These are phyloP conservation scores for Thunnus maccoyii DNA, from an alignment of 2,113 vertebrate genomes.

Conservation along the genomic window DNA sequence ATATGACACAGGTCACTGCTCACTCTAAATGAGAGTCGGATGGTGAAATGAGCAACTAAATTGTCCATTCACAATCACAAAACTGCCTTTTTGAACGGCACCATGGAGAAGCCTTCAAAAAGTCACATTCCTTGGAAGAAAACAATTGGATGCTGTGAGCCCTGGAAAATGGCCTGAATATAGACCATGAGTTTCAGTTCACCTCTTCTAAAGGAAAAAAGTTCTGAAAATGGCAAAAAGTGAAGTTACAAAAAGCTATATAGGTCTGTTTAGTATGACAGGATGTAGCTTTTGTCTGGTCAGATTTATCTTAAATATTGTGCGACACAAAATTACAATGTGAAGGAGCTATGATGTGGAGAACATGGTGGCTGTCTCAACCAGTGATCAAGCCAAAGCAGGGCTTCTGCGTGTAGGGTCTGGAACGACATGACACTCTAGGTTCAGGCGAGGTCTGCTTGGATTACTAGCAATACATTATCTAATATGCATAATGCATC, in stretches of 20 bases:
- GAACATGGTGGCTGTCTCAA: slow-evolving; percentile 21
- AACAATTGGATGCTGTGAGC: slow-evolving; percentile 64
- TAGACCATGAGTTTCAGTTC: slow-evolving; percentile 35
- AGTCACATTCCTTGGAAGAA: slow-evolving; percentile 46
- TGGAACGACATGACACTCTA: slow-evolving; percentile 21
- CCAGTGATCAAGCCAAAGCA: not conserved
- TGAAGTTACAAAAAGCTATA: slow-evolving; percentile 30
- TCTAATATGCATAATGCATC: slow-evolving; percentile 80
- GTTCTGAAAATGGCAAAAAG: slow-evolving; percentile 41
- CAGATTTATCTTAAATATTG: slow-evolving; percentile 26
- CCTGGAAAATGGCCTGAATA: slow-evolving; percentile 44
- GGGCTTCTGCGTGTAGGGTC: slow-evolving; percentile 23
- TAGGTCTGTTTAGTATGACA: slow-evolving; percentile 10
- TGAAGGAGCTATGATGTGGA: slow-evolving; percentile 23
- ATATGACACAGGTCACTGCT: slow-evolving; percentile 78
- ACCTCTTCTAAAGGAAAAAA: slow-evolving; percentile 26
- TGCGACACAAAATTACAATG: slow-evolving; percentile 7
- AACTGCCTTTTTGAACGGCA: slow-evolving; percentile 53
- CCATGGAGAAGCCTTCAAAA: slow-evolving; percentile 58
- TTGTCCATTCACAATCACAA: slow-evolving; percentile 76
- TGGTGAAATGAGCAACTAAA: slow-evolving; percentile 74
- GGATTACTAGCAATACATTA: slow-evolving; percentile 78
- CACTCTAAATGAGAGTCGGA: slow-evolving; percentile 61
- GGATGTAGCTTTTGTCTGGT: slow-evolving; percentile 12
- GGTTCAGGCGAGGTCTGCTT: slow-evolving; percentile 61